Evolutionary conservation across 2,797 vertebrate species (phyloP), one percentile per base, ranked within the genome.

Genomic region (Otolemur crassicaudatus): DNA sequence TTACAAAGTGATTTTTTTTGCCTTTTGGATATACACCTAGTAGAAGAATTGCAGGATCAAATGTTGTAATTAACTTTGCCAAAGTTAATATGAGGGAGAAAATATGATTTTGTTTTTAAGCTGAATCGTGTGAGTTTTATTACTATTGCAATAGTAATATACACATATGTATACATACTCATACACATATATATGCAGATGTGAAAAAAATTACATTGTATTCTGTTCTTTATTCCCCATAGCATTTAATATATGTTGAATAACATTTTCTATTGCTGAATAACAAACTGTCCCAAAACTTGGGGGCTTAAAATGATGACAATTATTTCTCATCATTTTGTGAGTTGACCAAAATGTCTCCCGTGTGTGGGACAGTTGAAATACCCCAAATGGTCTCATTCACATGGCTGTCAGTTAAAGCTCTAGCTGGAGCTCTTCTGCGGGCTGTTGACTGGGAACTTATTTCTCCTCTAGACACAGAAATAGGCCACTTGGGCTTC

Each of bases 91-190:
- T 53, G 49, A 53, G 49, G 49, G 13, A 53, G 49, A 53, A 53
- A 53, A 29, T 1, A 13, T 16, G 60, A 75, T 73, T 95, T 92
- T 84, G 13, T 49, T 79, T 84, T 63, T 37, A 87, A 82, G 43
- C 8, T 17, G n/a, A 75, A 46, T 73, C 4, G 3, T 81, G 22
- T 29, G 25, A 69, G 56, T 93, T 77, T 85, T 69, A 46, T 77
- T 89, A 37, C 7, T 7, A 13, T 31, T 56, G 12, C 23, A 20
- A 22, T 69, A 20, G 92, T 56, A 75, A 73, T 65, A 20, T 37
- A 4, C n/a, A 65, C 27, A 80, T 7, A 56, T 19, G 20, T 46
- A 46, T 25, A 49, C 7, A 88, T 3, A n/a, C 13, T 58, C 7
- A 46, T 3, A 34, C 34, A 25, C 5, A 25, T 40, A 12, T 40